phyloP scores from a whole-genome alignment of 2,797 vertebrate species.

The Tympanoctomys barrerae region DNA sequence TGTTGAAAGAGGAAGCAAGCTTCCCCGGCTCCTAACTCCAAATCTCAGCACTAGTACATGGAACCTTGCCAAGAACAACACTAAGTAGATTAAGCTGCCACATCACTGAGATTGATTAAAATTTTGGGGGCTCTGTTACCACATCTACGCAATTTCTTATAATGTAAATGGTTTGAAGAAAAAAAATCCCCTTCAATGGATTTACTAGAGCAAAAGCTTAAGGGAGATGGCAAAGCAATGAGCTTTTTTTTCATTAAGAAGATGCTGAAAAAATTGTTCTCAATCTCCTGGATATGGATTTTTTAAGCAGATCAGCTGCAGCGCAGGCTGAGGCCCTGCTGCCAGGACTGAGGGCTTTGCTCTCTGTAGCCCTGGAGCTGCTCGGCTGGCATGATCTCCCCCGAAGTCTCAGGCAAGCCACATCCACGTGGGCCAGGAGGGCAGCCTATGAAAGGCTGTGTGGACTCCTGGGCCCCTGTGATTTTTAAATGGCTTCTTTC shows the following conservation, averaged over 20 bases:
- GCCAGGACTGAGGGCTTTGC: background rate
- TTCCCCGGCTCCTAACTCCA: conserved; percentile 69
- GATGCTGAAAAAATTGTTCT: conserved; percentile 78
- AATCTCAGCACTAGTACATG: conserved; percentile 74
- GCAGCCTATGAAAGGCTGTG: background rate
- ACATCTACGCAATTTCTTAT: conserved; percentile 78
- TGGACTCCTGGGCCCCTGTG: background rate
- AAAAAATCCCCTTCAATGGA: conserved; percentile 77
- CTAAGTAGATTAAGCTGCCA: conserved; percentile 82
- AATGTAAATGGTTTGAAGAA: conserved; percentile 84
- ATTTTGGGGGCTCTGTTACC: conserved; percentile 81
- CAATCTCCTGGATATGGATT: conserved; percentile 65
- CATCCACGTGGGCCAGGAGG: background rate
- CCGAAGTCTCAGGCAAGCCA: background rate
- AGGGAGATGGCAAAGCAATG: conserved; percentile 80
- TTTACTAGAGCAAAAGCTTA: conserved; percentile 83
- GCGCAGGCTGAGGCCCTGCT: background rate
- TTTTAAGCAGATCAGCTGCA: conserved; percentile 73
- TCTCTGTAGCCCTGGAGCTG: accelerated
- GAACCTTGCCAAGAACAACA: conserved; percentile 78
- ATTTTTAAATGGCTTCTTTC: background rate
- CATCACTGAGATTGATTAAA: conserved; percentile 81
- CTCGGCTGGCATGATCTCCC: too few species aligned
- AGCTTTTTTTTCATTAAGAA: conserved; percentile 78
- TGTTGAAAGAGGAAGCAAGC: conserved; percentile 65